Base-by-base conservation (phyloP, 2,797 vertebrate genomes). In the Thaleichthys pacificus region DNA sequence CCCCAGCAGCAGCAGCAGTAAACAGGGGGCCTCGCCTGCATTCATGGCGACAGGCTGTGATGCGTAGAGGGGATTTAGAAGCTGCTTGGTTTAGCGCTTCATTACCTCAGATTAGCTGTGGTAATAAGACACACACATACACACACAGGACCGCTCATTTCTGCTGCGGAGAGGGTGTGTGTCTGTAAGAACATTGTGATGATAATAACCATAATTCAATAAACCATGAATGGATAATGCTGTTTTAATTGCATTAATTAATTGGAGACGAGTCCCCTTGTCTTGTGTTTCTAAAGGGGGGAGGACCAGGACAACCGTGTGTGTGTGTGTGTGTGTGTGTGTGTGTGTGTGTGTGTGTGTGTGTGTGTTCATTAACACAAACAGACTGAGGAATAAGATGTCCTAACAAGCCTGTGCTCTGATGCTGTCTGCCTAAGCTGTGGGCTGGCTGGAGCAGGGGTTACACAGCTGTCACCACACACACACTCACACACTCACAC, bases 31-130 rank as follows among this genome's bases (percentile, higher is more conserved):
- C 82, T 87, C 17, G 75, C 82, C 75, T 32, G 89, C 88, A 91
- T 90, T 88, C 81, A 90, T 90, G 90, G 89, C 71, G 70, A 82
- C 78, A 85, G 86, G 80, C 83, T 85, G 86, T 88, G 82, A 80
- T 77, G 58, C 77, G 30, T 26, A n/a, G 70, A 66, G 75, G 80
- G 82, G 86, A 85, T 91, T 91, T 87, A 88, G 87, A 89, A 88
- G 86, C 66, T 78, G 68, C 87, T 77, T 78, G 88, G 86, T 92
- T 91, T 90, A 89, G 86, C 86, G 87, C 86, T 92, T 93, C 89
- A 93, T 93, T 93, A 91, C 86, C 82, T 87, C 85, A 91, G 90
- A 93, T 94, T 93, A 93, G 85, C 88, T 85, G 92, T 93, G 92
- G 85, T 93, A 94, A 93, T 93, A 91, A 93, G 90, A 91, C 86